These are phyloP conservation scores for Xanthorhoe designata DNA, from an alignment of 2,888 invertebrate genomes.

Conservation along the genomic window DNA sequence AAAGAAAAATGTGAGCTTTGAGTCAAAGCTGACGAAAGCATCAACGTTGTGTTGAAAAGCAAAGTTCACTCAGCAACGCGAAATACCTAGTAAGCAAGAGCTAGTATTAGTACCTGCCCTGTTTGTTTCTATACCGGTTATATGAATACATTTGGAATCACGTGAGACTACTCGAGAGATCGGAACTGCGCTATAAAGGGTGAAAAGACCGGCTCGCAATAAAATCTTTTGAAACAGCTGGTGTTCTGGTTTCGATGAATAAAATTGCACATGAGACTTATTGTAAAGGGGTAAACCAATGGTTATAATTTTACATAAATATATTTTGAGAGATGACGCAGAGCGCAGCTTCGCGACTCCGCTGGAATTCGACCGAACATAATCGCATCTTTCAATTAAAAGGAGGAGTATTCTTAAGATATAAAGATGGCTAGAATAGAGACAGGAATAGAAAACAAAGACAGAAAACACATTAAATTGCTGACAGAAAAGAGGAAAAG, in stretches of 20 bases:
- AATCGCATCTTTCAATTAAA: neutral
- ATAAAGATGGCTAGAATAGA: no score
- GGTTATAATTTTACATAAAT: slow-evolving; percentile 11
- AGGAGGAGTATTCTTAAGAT: neutral
- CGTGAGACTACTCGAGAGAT: slow-evolving; percentile 22
- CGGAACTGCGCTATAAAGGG: slow-evolving; percentile 29
- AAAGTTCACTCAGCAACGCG: slow-evolving; percentile 23
- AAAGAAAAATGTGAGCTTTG: slow-evolving; percentile 27
- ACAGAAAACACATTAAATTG: no score
- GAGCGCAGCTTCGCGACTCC: slow-evolving; percentile 10
- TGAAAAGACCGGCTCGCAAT: slow-evolving; percentile 28
- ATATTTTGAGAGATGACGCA: slow-evolving; percentile 3
- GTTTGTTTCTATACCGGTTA: slow-evolving; percentile 33
- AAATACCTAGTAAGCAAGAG: slow-evolving; percentile 23
- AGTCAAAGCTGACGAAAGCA: slow-evolving; percentile 17
- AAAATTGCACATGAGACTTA: slow-evolving; percentile 28
- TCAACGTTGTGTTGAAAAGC: slow-evolving; percentile 17
- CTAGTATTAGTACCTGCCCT: slow-evolving; percentile 28
- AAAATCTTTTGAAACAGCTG: slow-evolving; percentile 33
- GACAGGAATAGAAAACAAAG: no score
- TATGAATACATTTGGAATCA: slow-evolving; percentile 19
- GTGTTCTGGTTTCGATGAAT: slow-evolving; percentile 29
- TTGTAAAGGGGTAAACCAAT: slow-evolving; percentile 16
- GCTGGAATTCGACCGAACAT: neutral
- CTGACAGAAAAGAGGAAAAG: no score